These are phyloP conservation scores for Penelope pileata DNA, from an alignment of 2,113 vertebrate species.

Conservation along the genomic window DNA sequence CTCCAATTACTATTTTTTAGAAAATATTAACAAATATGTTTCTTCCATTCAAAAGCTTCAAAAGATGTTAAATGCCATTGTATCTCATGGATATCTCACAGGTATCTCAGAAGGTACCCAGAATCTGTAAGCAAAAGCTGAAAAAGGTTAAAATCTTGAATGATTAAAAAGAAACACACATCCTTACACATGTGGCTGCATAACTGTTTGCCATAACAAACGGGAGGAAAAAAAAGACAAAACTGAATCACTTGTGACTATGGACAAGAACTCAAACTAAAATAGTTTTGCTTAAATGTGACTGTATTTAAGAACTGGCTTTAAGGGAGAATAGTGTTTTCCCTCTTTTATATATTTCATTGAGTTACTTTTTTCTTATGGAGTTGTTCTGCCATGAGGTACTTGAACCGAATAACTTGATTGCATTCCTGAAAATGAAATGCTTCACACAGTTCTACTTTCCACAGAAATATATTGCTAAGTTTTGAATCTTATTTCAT, in stretches of 20 bases:
- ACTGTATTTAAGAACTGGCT: not conserved
- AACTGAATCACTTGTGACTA: not conserved
- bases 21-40: not conserved
- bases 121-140: not conserved
- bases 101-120: not conserved
- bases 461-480: not conserved
- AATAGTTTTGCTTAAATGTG: not conserved
- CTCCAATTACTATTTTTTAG: not conserved
- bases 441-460: slow-evolving; percentile 30
- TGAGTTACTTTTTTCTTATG: not conserved
- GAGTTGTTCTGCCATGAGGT: not conserved
- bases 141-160: not conserved
- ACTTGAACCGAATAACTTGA: slow-evolving; percentile 22
- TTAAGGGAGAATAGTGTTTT: not conserved
- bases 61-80: not conserved
- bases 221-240: not conserved
- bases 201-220: not conserved
- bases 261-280: not conserved
- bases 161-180: not conserved
- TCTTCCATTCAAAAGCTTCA: not conserved
- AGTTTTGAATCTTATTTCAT: not conserved
- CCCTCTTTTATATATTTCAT: not conserved
- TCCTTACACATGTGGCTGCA: fast-evolving
- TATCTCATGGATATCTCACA: not conserved
- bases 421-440: slow-evolving; percentile 33